phyloP scores from a whole-genome alignment of 2,113 vertebrate genomes.

The Trachemys scripta region DNA sequence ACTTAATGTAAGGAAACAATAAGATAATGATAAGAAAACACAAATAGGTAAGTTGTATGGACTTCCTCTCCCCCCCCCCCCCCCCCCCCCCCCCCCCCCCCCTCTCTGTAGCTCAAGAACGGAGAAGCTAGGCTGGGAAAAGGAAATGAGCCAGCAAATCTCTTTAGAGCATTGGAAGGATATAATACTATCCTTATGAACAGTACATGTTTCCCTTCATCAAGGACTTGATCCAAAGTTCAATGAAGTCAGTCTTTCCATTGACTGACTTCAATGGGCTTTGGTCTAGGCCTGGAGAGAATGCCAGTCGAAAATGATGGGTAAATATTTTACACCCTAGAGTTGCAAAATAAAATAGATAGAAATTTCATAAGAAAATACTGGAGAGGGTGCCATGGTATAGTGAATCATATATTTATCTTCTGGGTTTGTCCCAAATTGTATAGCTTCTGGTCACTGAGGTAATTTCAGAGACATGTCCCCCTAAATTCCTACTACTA shows the following conservation, averaged over 20 bases:
- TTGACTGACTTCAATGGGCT: not conserved
- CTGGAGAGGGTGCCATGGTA: constrained; percentile 71
- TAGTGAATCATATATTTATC: constrained; percentile 39
- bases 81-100: too few relatives aligned
- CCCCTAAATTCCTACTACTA: not conserved
- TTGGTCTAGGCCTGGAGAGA: not conserved
- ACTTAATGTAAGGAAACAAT: too few relatives aligned
- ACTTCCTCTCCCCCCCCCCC: not conserved
- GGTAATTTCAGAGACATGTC: not conserved
- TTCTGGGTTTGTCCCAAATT: constrained; percentile 6
- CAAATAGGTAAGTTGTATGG: not conserved
- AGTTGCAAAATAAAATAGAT: not conserved
- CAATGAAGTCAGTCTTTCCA: not conserved
- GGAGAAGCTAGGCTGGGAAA: not conserved
- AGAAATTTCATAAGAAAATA: constrained; percentile 53
- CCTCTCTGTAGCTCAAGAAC: too few relatives aligned
- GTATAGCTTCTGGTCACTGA: not conserved
- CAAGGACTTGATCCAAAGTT: not conserved
- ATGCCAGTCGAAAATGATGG: not conserved
- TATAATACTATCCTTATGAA: not conserved
- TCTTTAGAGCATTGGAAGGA: not conserved
- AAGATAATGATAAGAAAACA: not conserved
- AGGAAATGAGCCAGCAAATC: not conserved
- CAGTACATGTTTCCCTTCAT: not conserved
- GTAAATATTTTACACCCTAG: not conserved